Conservation (phyloP, 2,888 invertebrate species). For the Lithophane ornitopus region DNA sequence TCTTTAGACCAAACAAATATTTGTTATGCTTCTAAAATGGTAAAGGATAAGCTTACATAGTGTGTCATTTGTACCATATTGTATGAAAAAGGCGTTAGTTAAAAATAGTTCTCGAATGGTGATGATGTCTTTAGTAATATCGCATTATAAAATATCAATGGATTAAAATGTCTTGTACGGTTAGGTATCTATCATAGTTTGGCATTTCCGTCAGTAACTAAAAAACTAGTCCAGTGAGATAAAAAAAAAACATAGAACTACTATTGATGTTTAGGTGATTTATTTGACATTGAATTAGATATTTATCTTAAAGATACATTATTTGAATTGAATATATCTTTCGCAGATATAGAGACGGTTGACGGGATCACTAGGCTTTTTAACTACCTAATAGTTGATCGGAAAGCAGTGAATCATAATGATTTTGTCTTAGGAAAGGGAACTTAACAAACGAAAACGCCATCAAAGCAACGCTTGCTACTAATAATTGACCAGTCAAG, state of each 20-base stretch:
- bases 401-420: neutral
- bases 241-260: slow-evolving; percentile 17
- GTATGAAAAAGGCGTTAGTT: neutral
- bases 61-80: neutral
- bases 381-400: neutral
- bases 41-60: neutral
- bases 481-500: neutral
- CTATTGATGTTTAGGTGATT: slow-evolving; percentile 24
- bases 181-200: slow-evolving; percentile 28
- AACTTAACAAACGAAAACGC: neutral
- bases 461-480: neutral
- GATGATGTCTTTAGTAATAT: neutral
- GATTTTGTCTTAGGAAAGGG: neutral
- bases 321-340: slow-evolving; percentile 42
- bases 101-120: neutral
- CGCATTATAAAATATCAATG: neutral
- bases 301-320: slow-evolving; percentile 25
- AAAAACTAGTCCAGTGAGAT: slow-evolving; percentile 26
- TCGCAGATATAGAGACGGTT: neutral
- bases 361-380: neutral
- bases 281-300: slow-evolving; percentile 19
- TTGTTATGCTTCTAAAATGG: neutral
- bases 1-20: neutral
- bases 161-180: slow-evolving; percentile 9
- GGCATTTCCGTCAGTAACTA: slow-evolving; percentile 46